A percentile compares a stretch with the other conserved stretches of the same genome.
phyloP scores from a whole-genome alignment of 2,797 vertebrate species.

The Acrossocheilus wenchowensis region DNA sequence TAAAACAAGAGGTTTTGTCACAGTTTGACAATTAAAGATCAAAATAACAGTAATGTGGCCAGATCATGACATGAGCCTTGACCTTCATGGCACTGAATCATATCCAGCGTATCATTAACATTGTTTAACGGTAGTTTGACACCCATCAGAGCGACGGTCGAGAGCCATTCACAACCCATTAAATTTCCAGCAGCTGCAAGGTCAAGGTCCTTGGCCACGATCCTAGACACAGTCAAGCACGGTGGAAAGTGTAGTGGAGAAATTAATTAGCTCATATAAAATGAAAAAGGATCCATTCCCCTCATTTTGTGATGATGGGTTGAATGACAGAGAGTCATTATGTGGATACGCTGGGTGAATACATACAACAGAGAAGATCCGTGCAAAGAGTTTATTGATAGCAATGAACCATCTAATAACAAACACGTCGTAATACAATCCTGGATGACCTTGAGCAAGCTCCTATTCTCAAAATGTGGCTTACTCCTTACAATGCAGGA shows the following conservation, averaged over 20 bases:
- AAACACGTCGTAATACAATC: neutral
- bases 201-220: constrained; percentile 49
- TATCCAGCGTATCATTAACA: constrained; percentile 19
- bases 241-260: constrained; percentile 41
- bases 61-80: neutral
- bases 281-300: constrained; percentile 37
- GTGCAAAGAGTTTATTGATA: constrained; percentile 8
- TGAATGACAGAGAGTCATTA: constrained; percentile 50
- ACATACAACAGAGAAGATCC: constrained; percentile 7
- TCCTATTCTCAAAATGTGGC: neutral
- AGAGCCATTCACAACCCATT: constrained; percentile 51
- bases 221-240: constrained; percentile 46
- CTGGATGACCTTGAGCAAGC: neutral
- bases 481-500: neutral
- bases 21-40: neutral
- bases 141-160: constrained; percentile 9
- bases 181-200: constrained; percentile 46
- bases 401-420: constrained; percentile 18
- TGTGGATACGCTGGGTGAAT: constrained; percentile 29
- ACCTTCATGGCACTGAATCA: neutral
- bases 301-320: constrained; percentile 17
- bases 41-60: neutral
- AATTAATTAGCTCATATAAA: constrained; percentile 58
- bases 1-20: neutral
- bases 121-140: constrained; percentile 19